Evolutionary conservation across 1,140 invertebrate species (phyloP), one percentile per base, ranked within the genome.

Genomic region (Tetramorium alpestre): DNA sequence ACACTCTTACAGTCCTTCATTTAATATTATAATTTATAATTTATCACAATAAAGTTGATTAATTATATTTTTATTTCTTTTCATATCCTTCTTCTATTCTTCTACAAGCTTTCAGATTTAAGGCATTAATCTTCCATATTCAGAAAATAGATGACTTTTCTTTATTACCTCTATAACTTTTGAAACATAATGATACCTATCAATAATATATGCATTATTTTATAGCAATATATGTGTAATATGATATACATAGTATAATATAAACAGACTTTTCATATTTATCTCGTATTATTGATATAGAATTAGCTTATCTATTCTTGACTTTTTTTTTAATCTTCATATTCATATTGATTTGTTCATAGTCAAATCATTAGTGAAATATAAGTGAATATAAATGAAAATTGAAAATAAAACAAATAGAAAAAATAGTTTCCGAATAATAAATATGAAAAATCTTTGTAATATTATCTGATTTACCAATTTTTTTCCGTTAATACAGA

Each of bases 161-260:
- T 97, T 97, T 8, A 98, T 97, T 18, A 96, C 96, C 81, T 98
- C 98, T 97, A 98, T 98, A 0, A 97, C 97, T 95, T 97, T 98
- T 25, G 96, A 96, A 88, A 97, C 97, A 94, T 98, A 98, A 85
- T 98, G 97, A 91, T 97, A 97, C 97, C 96, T 97, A 76, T 25
- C 28, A 2, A 87, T 44, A 84, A 85, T 11, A 44, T 1, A 0
- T 6, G 41, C 10, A 22, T 47, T 67, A 67, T 44, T 67, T 67
- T n/a, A 47, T 47, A 4, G 33, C 33, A 4, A 33, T 33, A 33
- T 4, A 33, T 33, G 2, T 2, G 0, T 33, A 33, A 33, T 4
- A 33, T 33, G 4, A 33, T 33, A 33, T 33, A 33, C 33, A 33
- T 33, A 33, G 33, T 4, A 33, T 33, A 33, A 33, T 10, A 44